phyloP scores from a whole-genome alignment of 1,140 invertebrate species.

The Sipha flava region DNA sequence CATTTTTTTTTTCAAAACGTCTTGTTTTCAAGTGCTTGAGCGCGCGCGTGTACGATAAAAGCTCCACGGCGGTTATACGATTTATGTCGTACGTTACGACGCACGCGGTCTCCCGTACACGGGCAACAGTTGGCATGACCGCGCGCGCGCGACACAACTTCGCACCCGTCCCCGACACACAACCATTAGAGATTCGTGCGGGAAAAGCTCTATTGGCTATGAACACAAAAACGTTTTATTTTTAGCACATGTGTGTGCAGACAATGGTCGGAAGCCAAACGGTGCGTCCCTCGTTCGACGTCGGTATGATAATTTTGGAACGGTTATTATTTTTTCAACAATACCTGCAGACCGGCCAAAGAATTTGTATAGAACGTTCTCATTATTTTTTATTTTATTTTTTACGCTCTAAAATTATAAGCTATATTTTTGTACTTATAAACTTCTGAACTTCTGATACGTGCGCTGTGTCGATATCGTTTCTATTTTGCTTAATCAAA shows the following conservation, averaged over 20 bases:
- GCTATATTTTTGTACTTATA: no score
- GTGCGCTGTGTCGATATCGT: no score
- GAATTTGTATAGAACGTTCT: no score
- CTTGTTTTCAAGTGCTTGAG: not conserved
- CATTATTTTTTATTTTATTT: no score
- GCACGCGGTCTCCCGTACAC: not conserved
- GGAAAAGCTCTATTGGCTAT: not conserved
- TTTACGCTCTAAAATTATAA: no score
- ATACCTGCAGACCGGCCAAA: no score
- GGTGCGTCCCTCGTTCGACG: no score
- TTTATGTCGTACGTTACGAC: not conserved
- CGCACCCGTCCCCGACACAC: not conserved
- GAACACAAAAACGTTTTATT: not conserved
- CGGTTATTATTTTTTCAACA: no score
- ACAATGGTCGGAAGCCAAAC: no score
- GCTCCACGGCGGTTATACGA: not conserved
- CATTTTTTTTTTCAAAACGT: not conserved
- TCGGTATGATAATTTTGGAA: no score
- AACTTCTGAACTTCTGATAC: no score
- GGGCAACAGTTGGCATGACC: conserved; percentile 4
- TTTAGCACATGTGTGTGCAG: not conserved
- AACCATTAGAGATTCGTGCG: not conserved
- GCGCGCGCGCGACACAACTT: not conserved
- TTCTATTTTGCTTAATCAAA: no score
- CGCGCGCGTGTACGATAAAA: not conserved